Evolutionary conservation across 1,140 invertebrate species (phyloP).

Genomic region (Lordiphosa collinella): DNA sequence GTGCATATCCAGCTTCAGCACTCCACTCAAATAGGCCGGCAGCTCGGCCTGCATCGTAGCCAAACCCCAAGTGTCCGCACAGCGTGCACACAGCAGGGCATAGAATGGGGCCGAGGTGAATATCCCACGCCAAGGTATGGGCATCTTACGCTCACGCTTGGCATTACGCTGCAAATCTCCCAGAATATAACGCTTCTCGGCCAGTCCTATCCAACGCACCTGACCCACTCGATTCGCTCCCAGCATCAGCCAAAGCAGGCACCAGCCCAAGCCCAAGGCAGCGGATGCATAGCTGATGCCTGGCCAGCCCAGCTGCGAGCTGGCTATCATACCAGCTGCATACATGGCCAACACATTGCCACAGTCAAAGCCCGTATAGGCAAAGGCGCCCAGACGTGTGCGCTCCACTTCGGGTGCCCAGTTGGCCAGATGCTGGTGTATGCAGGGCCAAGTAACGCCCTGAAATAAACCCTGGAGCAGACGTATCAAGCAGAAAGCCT

Average conservation of each 20-base stretch:
- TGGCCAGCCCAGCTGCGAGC: conserved; percentile 86
- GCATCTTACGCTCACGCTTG: conserved; percentile 19
- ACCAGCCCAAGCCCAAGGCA: conserved; percentile 82
- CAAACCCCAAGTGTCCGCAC: conserved; percentile 95
- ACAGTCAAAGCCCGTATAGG: conserved; percentile 85
- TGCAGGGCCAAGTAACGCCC: conserved; percentile 88
- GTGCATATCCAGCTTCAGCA: conserved; percentile 89
- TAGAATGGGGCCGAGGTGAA: conserved; percentile 89
- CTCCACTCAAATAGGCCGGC: conserved; percentile 92
- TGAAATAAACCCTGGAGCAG: conserved; percentile 88
- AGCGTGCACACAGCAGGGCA: conserved; percentile 91
- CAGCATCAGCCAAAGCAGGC: conserved; percentile 83
- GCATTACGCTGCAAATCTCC: conserved; percentile 41
- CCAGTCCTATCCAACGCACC: conserved; percentile 81
- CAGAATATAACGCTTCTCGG: conserved; percentile 84
- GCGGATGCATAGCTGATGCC: conserved; percentile 89
- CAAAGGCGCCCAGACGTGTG: conserved; percentile 82
- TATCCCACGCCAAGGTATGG: conserved; percentile 88
- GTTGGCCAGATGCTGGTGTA: conserved; percentile 84
- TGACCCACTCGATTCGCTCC: conserved; percentile 85
- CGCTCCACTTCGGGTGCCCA: conserved; percentile 82
- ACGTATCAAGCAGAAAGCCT: conserved; percentile 83
- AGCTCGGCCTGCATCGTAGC: conserved; percentile 95
- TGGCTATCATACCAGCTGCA: conserved; percentile 84
- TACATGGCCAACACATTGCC: conserved; percentile 87